phyloP scores from a whole-genome alignment of 2,797 vertebrate genomes.

The Lindbergichthys nudifrons region DNA sequence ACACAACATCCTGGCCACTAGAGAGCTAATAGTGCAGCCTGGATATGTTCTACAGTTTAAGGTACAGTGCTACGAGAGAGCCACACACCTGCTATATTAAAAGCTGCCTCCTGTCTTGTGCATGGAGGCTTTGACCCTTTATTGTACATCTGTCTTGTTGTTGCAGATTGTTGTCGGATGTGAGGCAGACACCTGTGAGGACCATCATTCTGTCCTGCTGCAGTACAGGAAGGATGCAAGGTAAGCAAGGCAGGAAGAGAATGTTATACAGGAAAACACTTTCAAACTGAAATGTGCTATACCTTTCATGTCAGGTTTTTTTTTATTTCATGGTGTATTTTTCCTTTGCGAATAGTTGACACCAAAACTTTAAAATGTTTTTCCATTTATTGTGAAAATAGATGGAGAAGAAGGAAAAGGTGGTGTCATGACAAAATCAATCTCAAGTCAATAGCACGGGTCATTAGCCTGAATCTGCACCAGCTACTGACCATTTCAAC shows the following conservation, averaged over 20 bases:
- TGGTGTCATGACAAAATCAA: background rate
- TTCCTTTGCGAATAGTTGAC: background rate
- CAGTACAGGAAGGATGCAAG: conserved; percentile 97
- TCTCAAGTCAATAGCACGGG: background rate
- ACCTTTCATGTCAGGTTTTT: too few relatives aligned
- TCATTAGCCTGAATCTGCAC: background rate
- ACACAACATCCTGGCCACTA: conserved; percentile 94
- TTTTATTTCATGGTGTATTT: background rate
- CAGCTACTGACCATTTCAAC: background rate
- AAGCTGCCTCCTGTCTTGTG: background rate
- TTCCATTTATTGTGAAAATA: background rate
- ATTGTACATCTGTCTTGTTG: conserved; percentile 12
- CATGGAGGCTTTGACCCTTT: background rate
- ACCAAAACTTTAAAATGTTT: background rate
- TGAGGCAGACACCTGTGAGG: conserved; percentile 93
- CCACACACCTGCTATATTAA: background rate
- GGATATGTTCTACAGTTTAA: conserved; percentile 99
- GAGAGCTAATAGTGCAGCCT: conserved; percentile 97
- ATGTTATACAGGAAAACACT: background rate
- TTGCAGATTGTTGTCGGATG: conserved; percentile 97
- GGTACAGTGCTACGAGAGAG: conserved; percentile 75
- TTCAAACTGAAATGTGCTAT: background rate
- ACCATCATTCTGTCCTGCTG: conserved; percentile 95
- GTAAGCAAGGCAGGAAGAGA: conserved; percentile 70
- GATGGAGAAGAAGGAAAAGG: background rate